Conservation (phyloP, 2,113 vertebrate species). For the Brienomyrus brachyistius region DNA sequence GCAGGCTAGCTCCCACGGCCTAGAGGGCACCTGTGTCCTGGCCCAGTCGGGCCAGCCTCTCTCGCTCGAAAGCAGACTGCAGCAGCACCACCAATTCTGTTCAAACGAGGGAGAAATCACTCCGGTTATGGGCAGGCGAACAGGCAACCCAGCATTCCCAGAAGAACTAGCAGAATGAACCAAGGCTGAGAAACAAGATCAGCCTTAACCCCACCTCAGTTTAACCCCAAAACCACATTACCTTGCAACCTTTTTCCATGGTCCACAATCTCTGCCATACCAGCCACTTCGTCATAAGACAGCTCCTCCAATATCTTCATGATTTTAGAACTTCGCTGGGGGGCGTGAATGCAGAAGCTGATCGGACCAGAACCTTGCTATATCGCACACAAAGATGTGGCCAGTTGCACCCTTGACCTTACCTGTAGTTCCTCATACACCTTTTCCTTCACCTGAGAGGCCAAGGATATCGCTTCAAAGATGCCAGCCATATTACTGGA, state of each 20-base stretch:
- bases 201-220: background rate
- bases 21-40: background rate
- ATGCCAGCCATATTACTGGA: slow-evolving; percentile 31
- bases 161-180: background rate
- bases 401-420: background rate
- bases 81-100: slow-evolving; percentile 26
- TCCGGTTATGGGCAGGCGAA: background rate
- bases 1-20: background rate
- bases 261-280: slow-evolving; percentile 37
- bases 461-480: slow-evolving; percentile 50
- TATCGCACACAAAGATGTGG: background rate
- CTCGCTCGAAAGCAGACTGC: slow-evolving; percentile 25
- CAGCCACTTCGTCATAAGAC: slow-evolving; percentile 40
- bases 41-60: slow-evolving; percentile 20
- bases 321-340: slow-evolving; percentile 38
- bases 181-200: background rate
- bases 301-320: slow-evolving; percentile 42
- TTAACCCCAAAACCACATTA: slow-evolving; percentile 18
- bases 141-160: background rate
- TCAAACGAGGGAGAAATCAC: background rate
- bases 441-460: slow-evolving; percentile 50
- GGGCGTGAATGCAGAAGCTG: background rate
- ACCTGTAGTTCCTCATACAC: slow-evolving; percentile 53
- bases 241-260: slow-evolving; percentile 33
- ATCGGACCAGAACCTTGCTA: background rate